phyloP scores from a whole-genome alignment of 2,113 vertebrate species.

The Pelobates fuscus region DNA sequence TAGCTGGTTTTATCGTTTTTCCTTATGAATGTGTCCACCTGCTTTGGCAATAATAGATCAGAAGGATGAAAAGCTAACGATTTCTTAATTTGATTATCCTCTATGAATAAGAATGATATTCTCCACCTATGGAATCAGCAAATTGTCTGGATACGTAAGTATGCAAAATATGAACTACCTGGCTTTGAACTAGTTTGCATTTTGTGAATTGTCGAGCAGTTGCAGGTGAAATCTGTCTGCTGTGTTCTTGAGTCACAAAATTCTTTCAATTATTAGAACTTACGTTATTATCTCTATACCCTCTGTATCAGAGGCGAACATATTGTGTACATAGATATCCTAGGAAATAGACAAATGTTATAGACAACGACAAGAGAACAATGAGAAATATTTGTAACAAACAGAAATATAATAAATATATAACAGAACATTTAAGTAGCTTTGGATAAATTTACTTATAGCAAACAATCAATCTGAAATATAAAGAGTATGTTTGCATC shows the following conservation, averaged over 20 bases:
- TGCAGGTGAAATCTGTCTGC: background rate
- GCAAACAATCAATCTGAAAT: no score
- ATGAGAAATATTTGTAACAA: no score
- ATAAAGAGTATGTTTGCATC: no score
- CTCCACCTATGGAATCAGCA: constrained; percentile 48
- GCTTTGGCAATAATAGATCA: constrained; percentile 10
- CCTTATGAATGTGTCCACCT: constrained; percentile 7
- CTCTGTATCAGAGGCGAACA: background rate
- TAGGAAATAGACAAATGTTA: background rate
- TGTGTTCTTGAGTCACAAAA: background rate
- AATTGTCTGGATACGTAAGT: constrained; percentile 46
- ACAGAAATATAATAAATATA: no score
- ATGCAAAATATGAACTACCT: background rate
- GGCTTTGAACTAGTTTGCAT: background rate
- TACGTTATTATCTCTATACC: background rate
- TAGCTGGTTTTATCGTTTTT: constrained; percentile 3
- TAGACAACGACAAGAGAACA: background rate
- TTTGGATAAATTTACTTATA: no score
- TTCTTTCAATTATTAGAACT: background rate
- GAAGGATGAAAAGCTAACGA: constrained; percentile 32
- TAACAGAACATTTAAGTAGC: no score
- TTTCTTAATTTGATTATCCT: constrained; percentile 26
- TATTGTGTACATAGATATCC: background rate
- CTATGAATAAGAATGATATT: constrained; percentile 42
- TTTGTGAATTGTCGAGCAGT: background rate